A percentile compares a stretch with the other conserved stretches of the same genome.
Conservation (phyloP, 2,113 vertebrate genomes). For the Andinoacara biseriatus region DNA sequence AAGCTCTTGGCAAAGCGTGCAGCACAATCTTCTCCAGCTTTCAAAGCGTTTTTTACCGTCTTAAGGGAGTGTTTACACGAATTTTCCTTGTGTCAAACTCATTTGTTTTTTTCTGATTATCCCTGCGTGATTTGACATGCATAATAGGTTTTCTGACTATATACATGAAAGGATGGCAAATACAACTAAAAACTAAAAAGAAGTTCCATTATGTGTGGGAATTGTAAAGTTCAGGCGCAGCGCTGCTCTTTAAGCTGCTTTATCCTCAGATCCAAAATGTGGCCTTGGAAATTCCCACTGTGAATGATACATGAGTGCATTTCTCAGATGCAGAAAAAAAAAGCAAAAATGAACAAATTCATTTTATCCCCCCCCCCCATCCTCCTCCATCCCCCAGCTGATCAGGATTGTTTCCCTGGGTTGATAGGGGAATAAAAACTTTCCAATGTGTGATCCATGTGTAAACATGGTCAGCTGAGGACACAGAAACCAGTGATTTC, state of each 20-base stretch:
- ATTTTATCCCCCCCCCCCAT: neutral
- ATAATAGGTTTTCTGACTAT: neutral
- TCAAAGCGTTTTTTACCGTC: neutral
- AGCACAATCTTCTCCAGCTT: neutral
- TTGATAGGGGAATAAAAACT: neutral
- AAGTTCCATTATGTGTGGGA: neutral
- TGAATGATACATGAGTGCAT: neutral
- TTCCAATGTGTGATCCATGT: conserved; percentile 7
- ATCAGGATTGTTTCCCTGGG: neutral
- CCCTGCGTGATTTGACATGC: neutral
- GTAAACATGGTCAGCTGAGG: conserved; percentile 5
- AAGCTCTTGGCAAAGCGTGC: neutral
- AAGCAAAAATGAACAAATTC: conserved; percentile 9
- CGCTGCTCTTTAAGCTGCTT: neutral
- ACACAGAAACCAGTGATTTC: neutral
- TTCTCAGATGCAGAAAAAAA: neutral
- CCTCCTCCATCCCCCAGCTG: neutral
- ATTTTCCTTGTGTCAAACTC: neutral
- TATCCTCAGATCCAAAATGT: neutral
- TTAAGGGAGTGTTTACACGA: neutral
- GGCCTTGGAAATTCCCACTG: conserved; percentile 26
- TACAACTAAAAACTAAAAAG: neutral
- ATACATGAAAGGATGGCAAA: neutral
- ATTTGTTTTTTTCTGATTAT: neutral
- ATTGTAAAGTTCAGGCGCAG: neutral